Evolutionary conservation across 2,888 invertebrate genomes (phyloP).

Genomic region (Eupithecia inturbata): DNA sequence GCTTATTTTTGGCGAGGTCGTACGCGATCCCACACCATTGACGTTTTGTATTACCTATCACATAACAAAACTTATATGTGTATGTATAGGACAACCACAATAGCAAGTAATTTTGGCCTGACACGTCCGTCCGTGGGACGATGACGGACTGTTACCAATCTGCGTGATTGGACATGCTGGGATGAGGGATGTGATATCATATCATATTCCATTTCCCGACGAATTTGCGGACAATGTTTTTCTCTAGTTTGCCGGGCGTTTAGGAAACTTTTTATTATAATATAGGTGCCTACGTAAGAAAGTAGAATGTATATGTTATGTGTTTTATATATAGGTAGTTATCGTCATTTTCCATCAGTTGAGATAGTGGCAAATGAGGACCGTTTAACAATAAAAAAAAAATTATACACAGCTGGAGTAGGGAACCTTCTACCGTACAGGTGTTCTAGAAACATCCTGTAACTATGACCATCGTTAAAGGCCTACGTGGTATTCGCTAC

Average conservation of each 20-base stretch:
- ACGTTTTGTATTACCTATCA: not conserved
- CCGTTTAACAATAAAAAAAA: too few species aligned
- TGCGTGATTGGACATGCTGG: slow-evolving; percentile 1
- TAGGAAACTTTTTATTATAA: not conserved
- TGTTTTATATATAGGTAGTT: too few species aligned
- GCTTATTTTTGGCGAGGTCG: not conserved
- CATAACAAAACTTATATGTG: not conserved
- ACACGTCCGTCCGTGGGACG: not conserved
- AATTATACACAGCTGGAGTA: too few species aligned
- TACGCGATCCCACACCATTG: not conserved
- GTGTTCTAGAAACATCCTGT: too few species aligned
- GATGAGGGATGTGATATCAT: not conserved
- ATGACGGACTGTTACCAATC: not conserved
- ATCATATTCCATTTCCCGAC: slow-evolving; percentile 1
- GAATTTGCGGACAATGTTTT: not conserved
- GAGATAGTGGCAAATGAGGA: too few species aligned
- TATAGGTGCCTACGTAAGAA: not conserved
- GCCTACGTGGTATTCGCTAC: too few species aligned
- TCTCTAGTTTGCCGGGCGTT: not conserved
- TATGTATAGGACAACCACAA: not conserved
- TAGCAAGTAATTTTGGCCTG: slow-evolving; percentile 3
- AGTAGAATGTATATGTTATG: not conserved
- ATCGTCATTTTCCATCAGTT: too few species aligned
- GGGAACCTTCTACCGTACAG: too few species aligned
- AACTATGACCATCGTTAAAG: too few species aligned